Evolutionary conservation across 2,797 vertebrate genomes (phyloP).

Genomic region (Bradypodion ventrale): DNA sequence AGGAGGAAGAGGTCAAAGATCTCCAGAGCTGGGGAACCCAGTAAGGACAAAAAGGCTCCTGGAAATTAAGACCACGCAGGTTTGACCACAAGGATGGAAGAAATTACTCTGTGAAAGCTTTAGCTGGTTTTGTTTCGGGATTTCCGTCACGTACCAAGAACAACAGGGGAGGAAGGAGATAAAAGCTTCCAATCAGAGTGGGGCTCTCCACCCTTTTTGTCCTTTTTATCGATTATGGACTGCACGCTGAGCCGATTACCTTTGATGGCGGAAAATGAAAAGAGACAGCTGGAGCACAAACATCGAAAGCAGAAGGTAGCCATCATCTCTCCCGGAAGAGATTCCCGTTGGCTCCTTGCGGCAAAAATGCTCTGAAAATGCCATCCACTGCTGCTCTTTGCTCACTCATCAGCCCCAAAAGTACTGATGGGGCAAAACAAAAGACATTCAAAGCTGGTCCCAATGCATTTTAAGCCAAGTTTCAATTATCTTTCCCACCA

Average conservation of each 20-base stretch:
- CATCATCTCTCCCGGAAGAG: neutral
- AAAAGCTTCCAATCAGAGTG: neutral
- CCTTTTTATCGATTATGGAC: neutral
- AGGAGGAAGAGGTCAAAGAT: neutral
- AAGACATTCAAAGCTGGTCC: too few relatives aligned
- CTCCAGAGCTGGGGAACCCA: neutral
- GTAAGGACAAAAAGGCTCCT: neutral
- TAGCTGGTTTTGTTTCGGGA: neutral
- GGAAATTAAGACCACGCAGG: neutral
- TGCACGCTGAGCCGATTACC: neutral
- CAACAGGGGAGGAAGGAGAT: neutral
- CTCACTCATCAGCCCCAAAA: neutral
- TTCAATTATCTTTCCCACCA: neutral
- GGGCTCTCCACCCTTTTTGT: neutral
- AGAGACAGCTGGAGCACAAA: neutral
- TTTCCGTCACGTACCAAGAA: neutral
- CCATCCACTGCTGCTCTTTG: too few relatives aligned
- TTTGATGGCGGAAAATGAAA: neutral
- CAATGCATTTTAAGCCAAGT: neutral
- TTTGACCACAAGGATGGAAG: neutral
- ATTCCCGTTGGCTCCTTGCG: neutral
- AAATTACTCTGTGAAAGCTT: neutral
- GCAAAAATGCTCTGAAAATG: neutral
- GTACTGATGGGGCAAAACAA: neutral
- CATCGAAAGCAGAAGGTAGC: neutral